Base-by-base conservation (phyloP, 1,140 invertebrate genomes). In the Saccostrea echinata region DNA sequence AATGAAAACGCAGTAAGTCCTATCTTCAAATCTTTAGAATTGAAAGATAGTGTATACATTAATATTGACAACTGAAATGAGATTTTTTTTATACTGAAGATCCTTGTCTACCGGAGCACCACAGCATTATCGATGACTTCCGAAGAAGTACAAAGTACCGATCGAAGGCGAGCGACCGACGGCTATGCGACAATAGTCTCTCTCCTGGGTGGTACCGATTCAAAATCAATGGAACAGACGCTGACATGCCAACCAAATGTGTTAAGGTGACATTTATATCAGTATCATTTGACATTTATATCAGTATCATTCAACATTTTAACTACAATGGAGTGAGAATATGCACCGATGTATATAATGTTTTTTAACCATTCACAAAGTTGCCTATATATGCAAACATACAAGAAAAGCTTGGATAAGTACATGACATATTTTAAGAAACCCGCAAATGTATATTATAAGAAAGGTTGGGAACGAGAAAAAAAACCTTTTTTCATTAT, bases 181-280 rank as follows among this genome's bases (percentile, higher is more conserved):
- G 83, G 30, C 53, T 87, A 18, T 87, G 86, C 55, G 86, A 87
- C 64, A 82, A 82, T 24, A 33, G n/a, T 6, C 55, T 87, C 8
- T 33, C 80, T 8, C 51, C 80, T 13, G 86, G 86, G 53, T 87
- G 86, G 86, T 87, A 87, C 55, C 80, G 86, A n/a, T 61, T 87
- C 55, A 52, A 82, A 35, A 81, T 87, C 80, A 87, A 87, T 53
- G 86, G 86, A 0, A 87, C 52, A 3, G 86, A 87, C 30, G 86
- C 86, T 6, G 86, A 87, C n/a, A 83, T 87, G 21, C 86, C 86
- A 12, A 87, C 76, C 9, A 24, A 57, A 51, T 87, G 86, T 64
- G 80, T 83, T 24, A 64, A 87, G 86, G 86, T 87, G 55, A 82
- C n/a, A 43, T 43, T 43, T 43, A 43, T 43, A 1, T 43, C 43